These are phyloP conservation scores for Vimba vimba DNA, from an alignment of 2,113 vertebrate genomes.

Conservation along the genomic window DNA sequence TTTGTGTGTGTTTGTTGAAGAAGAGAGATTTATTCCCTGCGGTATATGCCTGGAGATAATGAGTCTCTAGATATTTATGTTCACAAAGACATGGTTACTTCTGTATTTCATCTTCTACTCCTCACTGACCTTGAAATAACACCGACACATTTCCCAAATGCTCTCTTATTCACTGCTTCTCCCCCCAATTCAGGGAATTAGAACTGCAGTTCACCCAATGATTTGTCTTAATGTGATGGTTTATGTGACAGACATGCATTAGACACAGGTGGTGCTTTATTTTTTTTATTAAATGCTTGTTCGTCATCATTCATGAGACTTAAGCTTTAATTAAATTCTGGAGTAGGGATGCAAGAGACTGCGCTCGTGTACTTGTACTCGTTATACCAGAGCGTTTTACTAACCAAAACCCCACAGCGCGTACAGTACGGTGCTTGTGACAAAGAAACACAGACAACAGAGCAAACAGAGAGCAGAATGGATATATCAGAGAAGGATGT, in stretches of 20 bases:
- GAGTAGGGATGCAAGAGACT: no score
- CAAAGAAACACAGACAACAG: no score
- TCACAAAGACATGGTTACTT: background rate
- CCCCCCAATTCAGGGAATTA: background rate
- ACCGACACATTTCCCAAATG: conserved; percentile 6
- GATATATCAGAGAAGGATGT: no score
- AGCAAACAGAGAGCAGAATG: no score
- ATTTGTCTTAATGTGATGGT: background rate
- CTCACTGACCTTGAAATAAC: conserved; percentile 33
- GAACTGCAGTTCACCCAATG: background rate
- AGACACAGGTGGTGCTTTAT: background rate
- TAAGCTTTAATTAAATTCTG: background rate
- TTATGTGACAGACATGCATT: background rate
- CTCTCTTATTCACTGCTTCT: background rate
- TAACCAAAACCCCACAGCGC: no score
- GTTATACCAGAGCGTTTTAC: no score
- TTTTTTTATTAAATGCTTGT: background rate
- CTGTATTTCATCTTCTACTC: conserved; percentile 17
- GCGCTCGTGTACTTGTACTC: no score
- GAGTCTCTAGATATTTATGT: conserved; percentile 28
- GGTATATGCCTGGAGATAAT: conserved; percentile 35
- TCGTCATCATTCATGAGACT: background rate
- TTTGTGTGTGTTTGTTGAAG: background rate
- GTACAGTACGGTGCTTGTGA: no score
- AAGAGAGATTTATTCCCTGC: conserved; percentile 5